Percentiles rank a stretch among this genome's conserved stretches.
phyloP scores from a whole-genome alignment of 30 jellyfish, hydroid and myxozoan species.

The Mastigias papua region DNA sequence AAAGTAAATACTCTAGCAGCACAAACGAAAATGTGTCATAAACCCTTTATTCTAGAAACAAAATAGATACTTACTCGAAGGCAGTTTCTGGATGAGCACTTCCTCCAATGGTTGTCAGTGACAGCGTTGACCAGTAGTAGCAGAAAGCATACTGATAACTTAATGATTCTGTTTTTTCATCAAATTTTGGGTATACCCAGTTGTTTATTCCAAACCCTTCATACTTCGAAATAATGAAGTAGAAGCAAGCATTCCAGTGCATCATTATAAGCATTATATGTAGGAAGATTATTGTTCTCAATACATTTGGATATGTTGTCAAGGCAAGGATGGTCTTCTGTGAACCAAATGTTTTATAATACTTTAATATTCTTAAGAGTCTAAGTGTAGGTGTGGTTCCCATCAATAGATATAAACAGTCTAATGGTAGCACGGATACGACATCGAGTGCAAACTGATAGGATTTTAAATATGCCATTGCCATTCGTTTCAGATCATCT shows the following conservation, averaged over 20 bases:
- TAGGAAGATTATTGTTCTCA: constrained; percentile 83
- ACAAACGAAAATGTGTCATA: neutral
- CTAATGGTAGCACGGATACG: constrained; percentile 81
- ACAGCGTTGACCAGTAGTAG: constrained; percentile 96
- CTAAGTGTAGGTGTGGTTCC: constrained; percentile 78
- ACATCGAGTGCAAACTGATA: constrained; percentile 72
- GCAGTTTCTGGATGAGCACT: constrained; percentile 87
- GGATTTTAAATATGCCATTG: constrained; percentile 72
- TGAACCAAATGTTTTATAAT: constrained; percentile 74
- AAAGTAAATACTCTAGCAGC: too few relatives aligned
- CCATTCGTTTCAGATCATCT: constrained; percentile 62
- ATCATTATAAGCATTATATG: constrained; percentile 89
- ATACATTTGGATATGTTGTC: constrained; percentile 85
- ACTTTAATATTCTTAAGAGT: constrained; percentile 84
- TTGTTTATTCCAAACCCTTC: constrained; percentile 92
- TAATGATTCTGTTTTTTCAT: constrained; percentile 46
- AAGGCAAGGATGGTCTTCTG: constrained; percentile 88
- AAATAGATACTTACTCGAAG: constrained; percentile 70
- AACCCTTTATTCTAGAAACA: neutral
- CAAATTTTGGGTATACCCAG: constrained; percentile 89
- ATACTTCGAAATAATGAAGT: constrained; percentile 82
- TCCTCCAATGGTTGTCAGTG: constrained; percentile 92
- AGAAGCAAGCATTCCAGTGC: constrained; percentile 96
- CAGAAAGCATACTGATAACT: constrained; percentile 83
- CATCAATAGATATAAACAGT: constrained; percentile 46